Conservation (phyloP, 2,113 vertebrate species). For the Oostethus manadensis region DNA sequence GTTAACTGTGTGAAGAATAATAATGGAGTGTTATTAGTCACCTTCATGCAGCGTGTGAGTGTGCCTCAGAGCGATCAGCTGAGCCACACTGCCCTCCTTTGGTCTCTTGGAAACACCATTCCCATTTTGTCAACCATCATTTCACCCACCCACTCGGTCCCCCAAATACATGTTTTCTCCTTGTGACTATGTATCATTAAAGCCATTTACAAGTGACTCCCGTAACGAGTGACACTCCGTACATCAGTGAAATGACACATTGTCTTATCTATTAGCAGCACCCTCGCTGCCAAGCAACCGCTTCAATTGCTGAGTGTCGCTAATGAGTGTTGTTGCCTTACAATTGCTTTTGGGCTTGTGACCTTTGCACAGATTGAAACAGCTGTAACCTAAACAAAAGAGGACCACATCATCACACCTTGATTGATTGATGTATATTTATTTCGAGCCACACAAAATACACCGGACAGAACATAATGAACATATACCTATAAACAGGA, state of each 20-base stretch:
- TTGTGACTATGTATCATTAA: no score
- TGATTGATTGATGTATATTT: no score
- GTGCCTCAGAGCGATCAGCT: not conserved
- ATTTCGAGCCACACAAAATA: no score
- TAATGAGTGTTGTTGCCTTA: slow-evolving; percentile 23
- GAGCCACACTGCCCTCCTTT: slow-evolving; percentile 41
- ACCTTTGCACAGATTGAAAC: not conserved
- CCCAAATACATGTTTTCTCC: not conserved
- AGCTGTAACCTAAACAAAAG: not conserved
- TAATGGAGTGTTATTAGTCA: slow-evolving; percentile 8
- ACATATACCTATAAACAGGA: no score
- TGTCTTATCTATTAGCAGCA: not conserved
- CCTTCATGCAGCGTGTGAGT: slow-evolving; percentile 13
- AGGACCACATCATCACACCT: not conserved
- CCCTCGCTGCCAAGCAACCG: slow-evolving; percentile 14
- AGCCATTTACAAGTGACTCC: not conserved
- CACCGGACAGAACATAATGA: no score
- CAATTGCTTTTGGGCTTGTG: not conserved
- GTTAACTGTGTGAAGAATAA: not conserved
- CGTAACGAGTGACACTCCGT: not conserved
- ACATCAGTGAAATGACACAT: not conserved
- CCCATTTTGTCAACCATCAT: not conserved
- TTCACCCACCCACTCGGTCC: no score
- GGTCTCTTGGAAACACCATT: slow-evolving; percentile 9
- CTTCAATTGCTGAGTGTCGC: not conserved